Evolutionary conservation across 64 coral and sea anemone species (phyloP).

Genomic region (Cladopsammia gracilis): DNA sequence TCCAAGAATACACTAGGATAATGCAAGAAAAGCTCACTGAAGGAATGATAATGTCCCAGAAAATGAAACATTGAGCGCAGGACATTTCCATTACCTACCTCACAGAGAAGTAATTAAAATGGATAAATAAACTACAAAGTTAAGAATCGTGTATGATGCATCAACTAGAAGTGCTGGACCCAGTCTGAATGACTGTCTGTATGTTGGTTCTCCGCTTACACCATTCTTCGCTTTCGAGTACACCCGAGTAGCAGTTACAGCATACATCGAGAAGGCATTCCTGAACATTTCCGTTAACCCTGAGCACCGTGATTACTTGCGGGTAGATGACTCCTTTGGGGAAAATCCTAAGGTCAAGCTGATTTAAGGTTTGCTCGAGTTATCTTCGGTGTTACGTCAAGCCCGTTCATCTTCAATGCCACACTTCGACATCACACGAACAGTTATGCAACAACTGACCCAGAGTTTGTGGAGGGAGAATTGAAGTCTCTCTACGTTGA

Average conservation of each 20-base stretch:
- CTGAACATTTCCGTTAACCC: background rate
- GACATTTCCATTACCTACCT: constrained; percentile 17
- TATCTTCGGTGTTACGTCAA: background rate
- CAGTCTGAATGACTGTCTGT: background rate
- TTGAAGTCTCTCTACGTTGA: background rate
- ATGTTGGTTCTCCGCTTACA: background rate
- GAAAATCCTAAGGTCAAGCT: too few relatives aligned
- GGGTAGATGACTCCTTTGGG: background rate
- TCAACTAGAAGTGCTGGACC: background rate
- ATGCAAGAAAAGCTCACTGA: background rate
- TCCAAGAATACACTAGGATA: background rate
- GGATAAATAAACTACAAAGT: constrained; percentile 9
- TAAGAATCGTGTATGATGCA: background rate
- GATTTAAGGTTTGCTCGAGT: background rate
- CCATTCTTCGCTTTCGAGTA: background rate
- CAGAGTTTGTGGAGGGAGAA: constrained; percentile 29
- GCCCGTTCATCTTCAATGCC: constrained; percentile 29
- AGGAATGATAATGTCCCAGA: background rate
- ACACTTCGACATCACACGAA: background rate
- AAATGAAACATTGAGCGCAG: background rate
- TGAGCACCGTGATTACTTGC: background rate
- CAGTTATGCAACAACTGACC: background rate
- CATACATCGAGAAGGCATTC: constrained; percentile 33
- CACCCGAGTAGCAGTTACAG: background rate
- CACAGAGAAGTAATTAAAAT: constrained; percentile 5